Percentiles rank a stretch among this genome's conserved stretches.
Evolutionary conservation across 2,797 vertebrate species (phyloP).

Genomic region (Champsocephalus gunnari): DNA sequence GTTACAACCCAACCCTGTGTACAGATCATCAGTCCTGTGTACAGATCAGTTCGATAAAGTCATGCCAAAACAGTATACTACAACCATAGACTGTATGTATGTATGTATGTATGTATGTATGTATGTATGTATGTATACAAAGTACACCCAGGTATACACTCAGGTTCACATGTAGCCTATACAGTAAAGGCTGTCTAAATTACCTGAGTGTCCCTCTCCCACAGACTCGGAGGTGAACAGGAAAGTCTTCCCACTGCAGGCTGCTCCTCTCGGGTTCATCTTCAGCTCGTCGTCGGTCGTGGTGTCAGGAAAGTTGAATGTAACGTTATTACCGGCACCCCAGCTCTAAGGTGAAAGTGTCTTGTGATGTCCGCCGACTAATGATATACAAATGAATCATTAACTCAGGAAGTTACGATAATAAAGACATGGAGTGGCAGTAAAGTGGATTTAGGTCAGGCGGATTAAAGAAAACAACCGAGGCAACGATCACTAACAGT

Average conservation of each 20-base stretch:
- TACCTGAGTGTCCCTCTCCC: conserved; percentile 84
- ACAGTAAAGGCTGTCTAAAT: background rate
- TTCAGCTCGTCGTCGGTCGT: conserved; percentile 12
- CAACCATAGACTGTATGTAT: background rate
- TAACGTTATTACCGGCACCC: fast-evolving
- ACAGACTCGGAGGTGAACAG: conserved; percentile 87
- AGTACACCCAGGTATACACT: background rate
- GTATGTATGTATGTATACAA: too few species aligned
- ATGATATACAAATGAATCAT: background rate
- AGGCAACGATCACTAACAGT: background rate
- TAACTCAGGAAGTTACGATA: background rate
- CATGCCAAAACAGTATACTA: too few species aligned
- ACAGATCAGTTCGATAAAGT: too few species aligned
- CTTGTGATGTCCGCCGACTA: background rate
- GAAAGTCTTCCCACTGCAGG: conserved; percentile 76
- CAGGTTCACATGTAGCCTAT: background rate
- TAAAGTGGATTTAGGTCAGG: background rate
- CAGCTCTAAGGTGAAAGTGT: fast-evolving
- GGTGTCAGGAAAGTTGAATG: background rate
- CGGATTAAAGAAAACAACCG: background rate
- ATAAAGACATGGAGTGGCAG: background rate
- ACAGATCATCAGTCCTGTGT: too few species aligned
- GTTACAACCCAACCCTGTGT: too few species aligned
- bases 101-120: too few species aligned
- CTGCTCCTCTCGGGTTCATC: conserved; percentile 74